Evolutionary conservation across 1,140 invertebrate species (phyloP).

Genomic region (Drosophila pseudoananassae): DNA sequence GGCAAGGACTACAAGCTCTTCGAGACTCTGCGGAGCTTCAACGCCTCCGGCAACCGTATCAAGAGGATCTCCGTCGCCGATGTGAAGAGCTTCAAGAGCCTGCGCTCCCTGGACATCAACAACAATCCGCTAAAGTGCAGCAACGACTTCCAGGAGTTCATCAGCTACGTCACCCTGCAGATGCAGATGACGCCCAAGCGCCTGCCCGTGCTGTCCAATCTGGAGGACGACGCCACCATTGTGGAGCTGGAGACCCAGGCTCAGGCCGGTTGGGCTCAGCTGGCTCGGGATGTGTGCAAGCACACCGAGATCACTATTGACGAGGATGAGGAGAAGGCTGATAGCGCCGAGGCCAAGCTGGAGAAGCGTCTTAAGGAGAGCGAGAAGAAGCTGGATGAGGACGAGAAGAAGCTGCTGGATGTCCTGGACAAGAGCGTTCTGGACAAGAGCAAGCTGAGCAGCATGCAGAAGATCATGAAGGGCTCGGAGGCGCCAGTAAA

Average conservation of each 20-base stretch:
- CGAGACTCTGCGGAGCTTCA: conserved; percentile 85
- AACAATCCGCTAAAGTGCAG: conserved; percentile 88
- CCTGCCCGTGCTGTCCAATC: conserved; percentile 84
- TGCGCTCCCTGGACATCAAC: conserved; percentile 87
- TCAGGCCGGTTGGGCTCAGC: conserved; percentile 63
- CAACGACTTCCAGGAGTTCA: conserved; percentile 86
- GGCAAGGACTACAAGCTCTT: conserved; percentile 81
- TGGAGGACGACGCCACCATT: conserved; percentile 74
- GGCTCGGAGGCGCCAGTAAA: conserved; percentile 69
- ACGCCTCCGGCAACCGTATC: conserved; percentile 86
- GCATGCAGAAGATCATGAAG: conserved; percentile 85
- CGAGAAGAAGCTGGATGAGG: conserved; percentile 84
- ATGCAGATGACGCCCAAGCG: conserved; percentile 85
- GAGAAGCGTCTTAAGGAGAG: conserved; percentile 65
- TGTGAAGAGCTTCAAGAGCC: conserved; percentile 85
- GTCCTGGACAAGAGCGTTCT: conserved; percentile 73
- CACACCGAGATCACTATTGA: conserved; percentile 32
- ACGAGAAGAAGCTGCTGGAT: conserved; percentile 72
- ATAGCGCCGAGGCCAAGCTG: conserved; percentile 65
- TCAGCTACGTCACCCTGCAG: conserved; percentile 85
- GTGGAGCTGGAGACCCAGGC: conserved; percentile 47
- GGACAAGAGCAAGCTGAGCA: conserved; percentile 63
- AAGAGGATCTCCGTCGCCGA: conserved; percentile 85
- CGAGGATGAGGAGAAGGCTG: conserved; percentile 37
- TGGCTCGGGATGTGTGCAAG: conserved; percentile 77